Evolutionary conservation across 2,113 vertebrate genomes (phyloP).

Genomic region (Pluvialis apricaria): DNA sequence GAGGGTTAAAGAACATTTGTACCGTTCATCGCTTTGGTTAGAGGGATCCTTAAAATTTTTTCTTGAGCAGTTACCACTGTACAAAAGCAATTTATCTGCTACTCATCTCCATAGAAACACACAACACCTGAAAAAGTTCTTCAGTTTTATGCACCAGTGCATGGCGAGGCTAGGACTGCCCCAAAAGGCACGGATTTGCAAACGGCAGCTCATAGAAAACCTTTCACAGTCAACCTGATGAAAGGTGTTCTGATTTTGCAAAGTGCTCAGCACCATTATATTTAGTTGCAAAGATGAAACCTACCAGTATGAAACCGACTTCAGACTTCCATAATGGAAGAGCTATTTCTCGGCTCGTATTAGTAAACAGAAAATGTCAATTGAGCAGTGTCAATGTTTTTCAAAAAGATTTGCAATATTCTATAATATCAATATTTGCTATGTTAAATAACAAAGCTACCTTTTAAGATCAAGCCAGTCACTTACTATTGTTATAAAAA

Average conservation of each 20-base stretch:
- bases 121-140: not conserved
- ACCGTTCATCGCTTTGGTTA: not conserved
- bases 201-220: not conserved
- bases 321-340: not conserved
- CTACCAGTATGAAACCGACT: not conserved
- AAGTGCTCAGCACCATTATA: not conserved
- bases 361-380: not conserved
- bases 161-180: not conserved
- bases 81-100: not conserved
- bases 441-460: not conserved
- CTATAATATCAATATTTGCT: not conserved
- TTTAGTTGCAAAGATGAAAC: not conserved
- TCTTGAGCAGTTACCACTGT: not conserved
- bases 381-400: not conserved
- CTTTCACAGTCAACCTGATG: not conserved
- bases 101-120: not conserved
- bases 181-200: not conserved
- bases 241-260: not conserved
- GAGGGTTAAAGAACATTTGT: not conserved
- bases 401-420: not conserved
- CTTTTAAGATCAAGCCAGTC: not conserved
- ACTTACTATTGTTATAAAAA: not conserved
- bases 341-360: not conserved
- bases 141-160: not conserved
- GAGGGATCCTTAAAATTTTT: conserved; percentile 12